A percentile compares a stretch with the other conserved stretches of the same genome.
Evolutionary conservation across 2,113 vertebrate species (phyloP).

Genomic region (Lasiurus cinereus): DNA sequence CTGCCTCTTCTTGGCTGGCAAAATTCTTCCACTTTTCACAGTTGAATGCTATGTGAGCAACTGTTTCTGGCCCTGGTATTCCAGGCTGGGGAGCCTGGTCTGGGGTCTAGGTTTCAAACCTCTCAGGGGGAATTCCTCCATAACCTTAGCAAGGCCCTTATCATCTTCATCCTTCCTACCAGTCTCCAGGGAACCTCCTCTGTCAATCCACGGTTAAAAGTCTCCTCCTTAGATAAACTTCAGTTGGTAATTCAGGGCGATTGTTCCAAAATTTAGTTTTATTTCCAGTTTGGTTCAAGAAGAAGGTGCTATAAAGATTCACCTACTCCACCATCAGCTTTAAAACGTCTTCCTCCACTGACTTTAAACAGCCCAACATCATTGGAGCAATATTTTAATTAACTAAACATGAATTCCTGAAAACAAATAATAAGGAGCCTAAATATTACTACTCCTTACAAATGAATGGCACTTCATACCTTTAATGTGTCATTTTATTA

Average conservation of each 20-base stretch:
- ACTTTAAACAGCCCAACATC: conserved; percentile 44
- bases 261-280: neutral
- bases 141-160: neutral
- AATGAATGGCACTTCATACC: neutral
- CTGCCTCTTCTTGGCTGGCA: neutral
- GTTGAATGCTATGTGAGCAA: neutral
- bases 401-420: conserved; percentile 22
- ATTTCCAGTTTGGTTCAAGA: neutral
- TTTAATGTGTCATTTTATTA: conserved; percentile 34
- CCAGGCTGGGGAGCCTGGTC: neutral
- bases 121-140: neutral
- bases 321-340: neutral
- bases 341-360: neutral
- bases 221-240: neutral
- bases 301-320: neutral
- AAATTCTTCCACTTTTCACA: neutral
- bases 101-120: neutral
- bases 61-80: neutral
- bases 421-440: neutral
- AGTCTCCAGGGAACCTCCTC: neutral
- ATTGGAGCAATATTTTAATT: conserved; percentile 24
- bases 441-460: conserved; percentile 20
- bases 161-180: neutral
- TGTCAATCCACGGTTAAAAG: neutral
- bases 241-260: neutral